Evolutionary conservation across 2,888 invertebrate genomes (phyloP), one percentile per base, ranked within the genome.

Genomic region (Diarsia dahlii): DNA sequence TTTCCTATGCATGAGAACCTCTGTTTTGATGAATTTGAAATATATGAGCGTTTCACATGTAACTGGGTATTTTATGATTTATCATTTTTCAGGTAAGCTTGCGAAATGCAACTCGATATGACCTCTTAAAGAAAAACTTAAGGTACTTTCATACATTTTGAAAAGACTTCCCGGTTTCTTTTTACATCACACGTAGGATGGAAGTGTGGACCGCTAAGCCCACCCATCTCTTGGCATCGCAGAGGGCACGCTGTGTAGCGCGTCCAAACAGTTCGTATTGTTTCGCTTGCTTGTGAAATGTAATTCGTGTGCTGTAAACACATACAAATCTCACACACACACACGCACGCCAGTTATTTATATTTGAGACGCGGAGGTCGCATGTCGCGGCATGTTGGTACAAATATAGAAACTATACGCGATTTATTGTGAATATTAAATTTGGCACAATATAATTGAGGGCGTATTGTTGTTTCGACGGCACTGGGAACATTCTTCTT

Each of bases 231-330:
- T 74, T 54, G 20, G 56, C 48, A 87, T 88, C 83, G 87, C 78
- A 84, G 87, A 84, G 85, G 65, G 28, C 20, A 39, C 66, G 84
- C 87, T 94, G 91, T 83, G 84, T 74, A 69, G 67, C 88, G 18
- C 66, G 78, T 88, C 88, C 79, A 85, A 90, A 74, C 82, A 74
- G 84, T 86, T 89, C 88, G 94, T 95, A 96, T 96, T 95, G 96
- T 96, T 95, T 93, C 91, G 91, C 90, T 88, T 88, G 93, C 92
- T 92, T 92, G 94, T 92, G 92, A 92, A 91, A 93, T 93, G 93
- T 93, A 92, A 92, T 93, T 92, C 92, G 92, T 92, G 92, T 92
- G 90, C 90, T 93, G 92, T 92, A 91, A 91, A 92, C 90, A 92
- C 92, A 92, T 87, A 92, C 90, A 90, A 90, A 91, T 90, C 90